Evolutionary conservation across 2,113 vertebrate genomes (phyloP).

Genomic region (Amia ocellicauda): DNA sequence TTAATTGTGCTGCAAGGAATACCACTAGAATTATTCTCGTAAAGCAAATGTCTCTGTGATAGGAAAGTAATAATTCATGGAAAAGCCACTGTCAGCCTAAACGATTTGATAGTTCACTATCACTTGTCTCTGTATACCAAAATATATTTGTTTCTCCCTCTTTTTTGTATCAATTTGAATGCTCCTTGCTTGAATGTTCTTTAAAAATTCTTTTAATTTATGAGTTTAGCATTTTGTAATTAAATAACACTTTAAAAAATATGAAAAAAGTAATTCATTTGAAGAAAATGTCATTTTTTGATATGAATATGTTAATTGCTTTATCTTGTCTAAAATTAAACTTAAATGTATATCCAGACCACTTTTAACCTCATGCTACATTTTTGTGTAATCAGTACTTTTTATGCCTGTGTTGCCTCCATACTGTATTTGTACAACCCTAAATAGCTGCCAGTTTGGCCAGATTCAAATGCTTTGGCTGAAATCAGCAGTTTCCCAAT

Average conservation of each 20-base stretch:
- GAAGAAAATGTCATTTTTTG: neutral
- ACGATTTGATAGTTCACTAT: neutral
- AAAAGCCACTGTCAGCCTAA: neutral
- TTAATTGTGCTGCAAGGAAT: no score
- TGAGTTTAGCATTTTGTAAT: neutral
- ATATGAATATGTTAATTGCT: conserved; percentile 5
- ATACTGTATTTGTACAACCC: neutral
- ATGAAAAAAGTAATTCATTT: neutral
- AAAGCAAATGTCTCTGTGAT: no score
- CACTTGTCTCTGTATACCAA: neutral
- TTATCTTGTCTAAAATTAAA: conserved; percentile 13
- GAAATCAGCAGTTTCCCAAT: no score
- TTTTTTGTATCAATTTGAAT: neutral
- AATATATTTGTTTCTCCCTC: neutral
- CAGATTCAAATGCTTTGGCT: neutral
- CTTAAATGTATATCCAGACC: neutral
- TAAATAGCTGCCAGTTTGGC: neutral
- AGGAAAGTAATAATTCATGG: no score
- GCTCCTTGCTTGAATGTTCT: conserved; percentile 1
- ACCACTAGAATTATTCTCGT: no score
- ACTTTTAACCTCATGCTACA: neutral
- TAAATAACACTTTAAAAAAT: conserved; percentile 12
- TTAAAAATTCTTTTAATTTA: conserved; percentile 10
- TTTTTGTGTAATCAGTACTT: neutral
- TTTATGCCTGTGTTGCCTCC: neutral